Base-by-base conservation (phyloP, 2,888 invertebrate species). In the Dryadula phaetusa region DNA sequence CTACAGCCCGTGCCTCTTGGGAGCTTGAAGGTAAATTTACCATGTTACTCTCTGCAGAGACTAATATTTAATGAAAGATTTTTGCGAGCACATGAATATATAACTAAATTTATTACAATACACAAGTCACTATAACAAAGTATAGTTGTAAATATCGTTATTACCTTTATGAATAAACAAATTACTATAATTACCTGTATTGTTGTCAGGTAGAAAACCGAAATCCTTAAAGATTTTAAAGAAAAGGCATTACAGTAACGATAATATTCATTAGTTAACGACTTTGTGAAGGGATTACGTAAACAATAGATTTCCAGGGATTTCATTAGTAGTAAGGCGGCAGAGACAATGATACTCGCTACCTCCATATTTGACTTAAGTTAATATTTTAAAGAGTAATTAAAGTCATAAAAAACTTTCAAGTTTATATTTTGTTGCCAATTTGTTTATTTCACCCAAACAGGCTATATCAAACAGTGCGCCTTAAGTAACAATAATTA, bases 401-500 rank as follows among this genome's bases (percentile, higher is more conserved):
- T 56, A 37, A n/a, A 0, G 8, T 56, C 1, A n/a, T 14, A n/a
- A 25, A 2, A 0, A 2, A 10, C 3, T 12, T 56, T n/a, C 8
- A n/a, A n/a, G 4, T n/a, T 10, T 3, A 10, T 12, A 37, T 37
- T 37, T 12, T 37, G 3, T 37, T 37, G 12, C 37, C 3, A 28
- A 28, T 4, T 28, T 28, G 28, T 28, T 28, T 3, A 28, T 28
- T 65, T 69, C 34, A 62, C 63, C 67, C 40, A 60, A 10, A 25
- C 12, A 61, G 14, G 46, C 3, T 42, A 14, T 10, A 22, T 2
- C 0, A 20, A 4, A 44, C 3, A 25, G 81, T 81, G 83, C 10
- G 10, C 16, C 16, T 46, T 3, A 46, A 49, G n/a, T 14, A n/a
- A 25, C n/a, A 14, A 25, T 22, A 20, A n/a, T 2, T n/a, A 12